A percentile compares a stretch with the other conserved stretches of the same genome.
These are phyloP conservation scores for Falco punctatus DNA, from an alignment of 2,113 vertebrate species.

Conservation along the genomic window DNA sequence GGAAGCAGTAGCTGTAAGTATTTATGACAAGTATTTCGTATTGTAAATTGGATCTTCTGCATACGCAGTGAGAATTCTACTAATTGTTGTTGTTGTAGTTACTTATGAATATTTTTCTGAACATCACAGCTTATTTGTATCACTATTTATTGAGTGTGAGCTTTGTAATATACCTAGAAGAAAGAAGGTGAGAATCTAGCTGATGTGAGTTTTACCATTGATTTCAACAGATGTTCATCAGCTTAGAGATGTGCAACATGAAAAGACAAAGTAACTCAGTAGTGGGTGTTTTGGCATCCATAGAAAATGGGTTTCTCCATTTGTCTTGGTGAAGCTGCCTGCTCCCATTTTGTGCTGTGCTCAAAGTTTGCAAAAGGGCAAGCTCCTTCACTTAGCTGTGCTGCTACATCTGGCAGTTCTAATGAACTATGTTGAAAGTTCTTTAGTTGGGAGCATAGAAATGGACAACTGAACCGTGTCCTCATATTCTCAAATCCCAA, in stretches of 20 bases:
- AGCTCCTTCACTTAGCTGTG: not conserved
- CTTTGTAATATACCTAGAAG: not conserved
- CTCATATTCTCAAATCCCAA: not conserved
- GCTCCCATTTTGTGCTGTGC: not conserved
- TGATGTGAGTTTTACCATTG: not conserved
- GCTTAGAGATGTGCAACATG: not conserved
- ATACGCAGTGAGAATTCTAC: not conserved
- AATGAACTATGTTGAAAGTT: not conserved
- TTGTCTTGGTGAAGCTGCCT: not conserved
- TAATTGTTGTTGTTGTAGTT: not conserved
- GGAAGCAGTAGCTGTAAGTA: not conserved
- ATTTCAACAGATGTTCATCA: not conserved
- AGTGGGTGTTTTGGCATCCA: not conserved
- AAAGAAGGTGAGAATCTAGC: not conserved
- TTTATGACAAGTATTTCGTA: not conserved
- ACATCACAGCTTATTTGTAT: not conserved
- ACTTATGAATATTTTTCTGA: not conserved
- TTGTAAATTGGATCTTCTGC: not conserved
- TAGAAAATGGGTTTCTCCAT: not conserved
- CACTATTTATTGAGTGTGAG: not conserved
- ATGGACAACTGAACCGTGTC: not conserved
- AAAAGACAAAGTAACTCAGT: not conserved
- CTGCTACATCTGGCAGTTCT: not conserved
- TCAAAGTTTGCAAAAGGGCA: not conserved
- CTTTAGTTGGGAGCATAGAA: not conserved